Evolutionary conservation across 2,113 vertebrate genomes (phyloP).

Genomic region (Antigone vipio): DNA sequence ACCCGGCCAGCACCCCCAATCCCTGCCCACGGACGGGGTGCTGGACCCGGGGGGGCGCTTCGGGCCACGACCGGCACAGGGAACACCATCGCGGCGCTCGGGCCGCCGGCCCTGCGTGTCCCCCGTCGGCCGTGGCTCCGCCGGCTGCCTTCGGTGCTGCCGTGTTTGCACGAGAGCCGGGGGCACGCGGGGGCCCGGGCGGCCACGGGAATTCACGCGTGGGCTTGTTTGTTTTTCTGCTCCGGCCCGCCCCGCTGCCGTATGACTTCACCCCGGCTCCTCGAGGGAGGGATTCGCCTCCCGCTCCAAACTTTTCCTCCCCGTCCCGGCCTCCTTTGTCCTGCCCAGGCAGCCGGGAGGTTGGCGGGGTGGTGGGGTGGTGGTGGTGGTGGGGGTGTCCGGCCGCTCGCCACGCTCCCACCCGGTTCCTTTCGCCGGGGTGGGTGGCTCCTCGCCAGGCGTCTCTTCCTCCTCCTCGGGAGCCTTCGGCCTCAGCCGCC

Average conservation of each 20-base stretch:
- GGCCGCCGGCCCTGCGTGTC: not conserved
- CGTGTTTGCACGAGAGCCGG: not conserved
- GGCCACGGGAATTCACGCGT: not conserved
- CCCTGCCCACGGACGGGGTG: too few species aligned
- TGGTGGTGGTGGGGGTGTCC: not conserved
- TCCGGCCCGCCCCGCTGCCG: not conserved
- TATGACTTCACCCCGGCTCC: slow-evolving; percentile 30
- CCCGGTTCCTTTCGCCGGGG: not conserved
- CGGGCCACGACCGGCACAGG: not conserved
- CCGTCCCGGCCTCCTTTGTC: not conserved
- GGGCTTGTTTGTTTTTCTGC: slow-evolving; percentile 20
- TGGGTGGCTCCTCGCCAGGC: not conserved
- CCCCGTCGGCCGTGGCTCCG: not conserved
- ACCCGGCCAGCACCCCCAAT: too few species aligned
- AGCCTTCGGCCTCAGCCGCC: not conserved
- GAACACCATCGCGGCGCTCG: rapidly evolving
- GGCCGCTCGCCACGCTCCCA: not conserved
- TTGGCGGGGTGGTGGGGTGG: too few species aligned
- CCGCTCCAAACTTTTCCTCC: not conserved
- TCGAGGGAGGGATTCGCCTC: not conserved
- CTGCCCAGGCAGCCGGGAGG: not conserved
- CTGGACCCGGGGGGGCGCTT: too few species aligned
- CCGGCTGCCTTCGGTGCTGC: not conserved
- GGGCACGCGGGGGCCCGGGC: not conserved
- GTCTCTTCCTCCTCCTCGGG: not conserved